Evolutionary conservation across 2,888 invertebrate species (phyloP), one percentile per base, ranked within the genome.

Genomic region (Odiellus spinosus): DNA sequence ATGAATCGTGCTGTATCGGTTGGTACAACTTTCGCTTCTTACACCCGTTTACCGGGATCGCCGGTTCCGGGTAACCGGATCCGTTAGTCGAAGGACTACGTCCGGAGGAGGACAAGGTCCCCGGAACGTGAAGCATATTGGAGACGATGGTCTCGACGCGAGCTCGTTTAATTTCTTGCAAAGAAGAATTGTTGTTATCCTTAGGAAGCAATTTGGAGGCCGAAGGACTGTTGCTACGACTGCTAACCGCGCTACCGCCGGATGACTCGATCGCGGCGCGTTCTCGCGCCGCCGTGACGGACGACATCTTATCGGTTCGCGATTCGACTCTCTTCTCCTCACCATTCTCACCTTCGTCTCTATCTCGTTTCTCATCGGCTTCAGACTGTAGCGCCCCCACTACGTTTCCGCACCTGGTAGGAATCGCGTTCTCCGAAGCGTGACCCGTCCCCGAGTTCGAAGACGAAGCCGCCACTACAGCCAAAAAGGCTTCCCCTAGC

Each of bases 21-120:
- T 90, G 88, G 64, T 91, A 91, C 26, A 91, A 73, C 68, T 95
- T 95, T 42, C 93, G 76, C 68, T 95, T 95, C 67, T 90, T 90
- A 69, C 88, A 90, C 42, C 90, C 88, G 68, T 88, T 88, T 57
- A 84, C 82, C 65, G 80, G 78, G 49, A 76, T 74, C 18, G 80
- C 80, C 1, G 42, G 44, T 10, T 44, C 44, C 3, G 19, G 12
- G 2, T 42, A 17, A 12, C 45, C 45, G 11, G 42, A 19, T 12
- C 51, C 51, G 8, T 49, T 50, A 6, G 26, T 26, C 26, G 26
- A 26, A 6, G 26, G 26, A 8, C 26, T 26, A 26, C 26, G 26
- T 38, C 51, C 52, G n/a, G 56, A 54, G n/a, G 56, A 54, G 34
- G 45, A 40, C 8, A 26, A 26, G 26, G 26, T 6, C 15, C 41